These are phyloP conservation scores for Cotesia congregata DNA, from an alignment of 2,888 invertebrate species.

Conservation along the genomic window DNA sequence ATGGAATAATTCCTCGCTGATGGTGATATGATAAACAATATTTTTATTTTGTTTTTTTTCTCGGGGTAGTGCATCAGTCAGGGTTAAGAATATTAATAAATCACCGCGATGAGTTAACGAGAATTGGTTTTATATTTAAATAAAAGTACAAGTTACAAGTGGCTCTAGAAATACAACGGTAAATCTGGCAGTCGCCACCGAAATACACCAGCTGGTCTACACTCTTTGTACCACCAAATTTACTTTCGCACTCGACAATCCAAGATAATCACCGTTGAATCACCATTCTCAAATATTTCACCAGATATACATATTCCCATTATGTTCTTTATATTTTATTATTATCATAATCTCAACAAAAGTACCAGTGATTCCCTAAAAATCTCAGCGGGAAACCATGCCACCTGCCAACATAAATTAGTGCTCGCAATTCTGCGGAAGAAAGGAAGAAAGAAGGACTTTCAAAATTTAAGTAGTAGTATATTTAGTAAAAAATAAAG, in stretches of 20 bases:
- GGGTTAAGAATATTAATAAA: neutral
- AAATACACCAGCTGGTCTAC: conserved; percentile 41
- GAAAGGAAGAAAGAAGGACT: neutral
- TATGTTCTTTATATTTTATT: conserved; percentile 3
- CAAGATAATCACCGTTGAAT: conserved; percentile 18
- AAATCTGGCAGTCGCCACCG: conserved; percentile 37
- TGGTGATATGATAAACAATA: neutral
- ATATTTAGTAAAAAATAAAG: too few species aligned
- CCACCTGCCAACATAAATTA: conserved; percentile 18
- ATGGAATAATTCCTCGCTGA: neutral
- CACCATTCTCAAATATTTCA: conserved; percentile 24
- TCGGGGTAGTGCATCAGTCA: neutral
- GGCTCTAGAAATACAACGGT: conserved; percentile 45
- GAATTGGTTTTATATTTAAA: neutral
- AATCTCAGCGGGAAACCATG: conserved; percentile 3
- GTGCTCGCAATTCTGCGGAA: neutral
- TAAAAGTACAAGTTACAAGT: conserved; percentile 27
- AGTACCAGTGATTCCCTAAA: neutral
- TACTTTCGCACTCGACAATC: conserved; percentile 37
- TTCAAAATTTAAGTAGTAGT: too few species aligned
- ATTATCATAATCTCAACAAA: neutral
- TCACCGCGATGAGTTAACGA: neutral
- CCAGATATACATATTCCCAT: neutral
- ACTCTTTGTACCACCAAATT: conserved; percentile 33
- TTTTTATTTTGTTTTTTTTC: neutral